Evolutionary conservation across 1,140 invertebrate genomes (phyloP), one percentile per base, ranked within the genome.

Genomic region (Telenomus remus): DNA sequence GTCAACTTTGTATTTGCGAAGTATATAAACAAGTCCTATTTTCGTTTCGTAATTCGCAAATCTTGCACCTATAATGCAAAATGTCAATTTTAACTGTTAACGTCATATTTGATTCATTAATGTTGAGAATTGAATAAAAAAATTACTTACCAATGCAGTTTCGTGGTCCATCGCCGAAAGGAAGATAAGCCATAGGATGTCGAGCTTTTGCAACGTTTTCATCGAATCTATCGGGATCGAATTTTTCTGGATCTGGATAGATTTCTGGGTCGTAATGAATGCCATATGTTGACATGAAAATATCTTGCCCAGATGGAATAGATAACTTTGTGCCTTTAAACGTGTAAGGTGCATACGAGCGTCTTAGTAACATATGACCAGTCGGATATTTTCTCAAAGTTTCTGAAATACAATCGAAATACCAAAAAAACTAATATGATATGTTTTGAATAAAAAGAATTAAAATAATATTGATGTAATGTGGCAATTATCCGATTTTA

Each of bases 201-300:
- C 55, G 43, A 4, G 10, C 10, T 88, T 84, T 57, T 16, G 82
- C 73, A 51, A 88, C 86, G 60, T 90, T 88, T 10, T 87, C 84
- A 1, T 87, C 59, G 79, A 92, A 93, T 55, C 92, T 85, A 69
- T 93, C 91, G 0, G 92, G 92, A 75, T 90, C 86, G 73, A 91
- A 93, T 56, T 81, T 70, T 37, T 90, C 81, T 4, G 92, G 91
- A 50, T 92, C 85, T n/a, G 90, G 89, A 79, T 89, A 94, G 70
- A 89, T 84, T 46, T 89, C 81, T 13, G 89, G 86, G 82, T 93
- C 90, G 12, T 89, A 82, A 72, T 95, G 93, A 39, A 93, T 86
- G 14, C 87, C 88, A 27, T 87, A 83, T 27, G 87, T 73, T 5
- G 89, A 86, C 42, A 90, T 85, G n/a, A 79, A 65, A 4, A 90